Evolutionary conservation across 2,797 vertebrate genomes (phyloP).

Genomic region (Anolis apletophallus): DNA sequence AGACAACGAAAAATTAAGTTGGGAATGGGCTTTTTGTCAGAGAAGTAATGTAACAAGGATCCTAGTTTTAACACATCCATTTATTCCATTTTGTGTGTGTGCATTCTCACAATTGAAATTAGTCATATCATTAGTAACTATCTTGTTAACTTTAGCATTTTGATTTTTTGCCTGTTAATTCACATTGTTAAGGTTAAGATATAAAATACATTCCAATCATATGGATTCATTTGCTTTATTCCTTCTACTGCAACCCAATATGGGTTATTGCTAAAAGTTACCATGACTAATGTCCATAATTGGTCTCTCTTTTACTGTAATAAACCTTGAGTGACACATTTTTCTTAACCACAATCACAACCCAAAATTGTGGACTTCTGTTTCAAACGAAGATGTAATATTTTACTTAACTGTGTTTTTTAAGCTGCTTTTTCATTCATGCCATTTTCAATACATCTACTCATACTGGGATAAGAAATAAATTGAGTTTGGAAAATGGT

Average conservation of each 20-base stretch:
- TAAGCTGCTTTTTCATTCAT: no score
- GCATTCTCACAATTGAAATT: neutral
- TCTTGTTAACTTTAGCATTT: conserved; percentile 52
- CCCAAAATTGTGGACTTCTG: conserved; percentile 12
- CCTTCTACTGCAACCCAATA: conserved; percentile 42
- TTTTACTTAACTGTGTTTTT: no score
- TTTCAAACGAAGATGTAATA: conserved; percentile 10
- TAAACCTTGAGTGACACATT: conserved; percentile 48
- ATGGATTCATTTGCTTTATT: neutral
- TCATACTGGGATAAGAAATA: neutral
- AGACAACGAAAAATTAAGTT: neutral
- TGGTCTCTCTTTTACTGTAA: conserved; percentile 33
- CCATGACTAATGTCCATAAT: conserved; percentile 54
- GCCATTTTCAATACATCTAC: no score
- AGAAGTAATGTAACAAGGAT: neutral
- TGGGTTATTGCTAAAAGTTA: conserved; percentile 47
- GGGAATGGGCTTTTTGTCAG: neutral
- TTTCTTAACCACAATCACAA: conserved; percentile 7
- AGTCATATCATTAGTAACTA: neutral
- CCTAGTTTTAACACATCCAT: neutral
- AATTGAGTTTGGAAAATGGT: neutral
- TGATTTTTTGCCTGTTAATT: conserved; percentile 63
- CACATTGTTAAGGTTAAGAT: conserved; percentile 42
- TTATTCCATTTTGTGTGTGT: neutral
- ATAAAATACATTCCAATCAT: neutral